These are phyloP conservation scores for Pogoniulus pusillus DNA, from an alignment of 2,797 vertebrate genomes.

Conservation along the genomic window DNA sequence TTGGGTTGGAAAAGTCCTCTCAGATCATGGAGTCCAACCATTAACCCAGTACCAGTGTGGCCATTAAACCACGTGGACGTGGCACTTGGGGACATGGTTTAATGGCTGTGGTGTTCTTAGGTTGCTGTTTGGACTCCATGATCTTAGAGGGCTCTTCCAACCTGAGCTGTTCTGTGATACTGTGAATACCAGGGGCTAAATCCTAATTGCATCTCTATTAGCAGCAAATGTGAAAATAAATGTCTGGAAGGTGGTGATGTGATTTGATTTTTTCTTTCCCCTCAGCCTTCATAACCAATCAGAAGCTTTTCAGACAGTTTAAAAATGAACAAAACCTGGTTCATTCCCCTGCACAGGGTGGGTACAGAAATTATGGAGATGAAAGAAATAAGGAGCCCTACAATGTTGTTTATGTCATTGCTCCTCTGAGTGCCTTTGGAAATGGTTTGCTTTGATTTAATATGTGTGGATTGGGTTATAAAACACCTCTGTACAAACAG, in stretches of 20 bases:
- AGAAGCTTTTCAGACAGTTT: background rate
- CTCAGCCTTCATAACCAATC: background rate
- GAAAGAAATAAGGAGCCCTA: constrained; percentile 37
- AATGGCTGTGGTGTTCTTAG: too few relatives aligned
- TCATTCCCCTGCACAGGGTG: constrained; percentile 10
- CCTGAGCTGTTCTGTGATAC: too few relatives aligned
- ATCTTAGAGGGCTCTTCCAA: too few relatives aligned
- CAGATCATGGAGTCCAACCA: too few relatives aligned
- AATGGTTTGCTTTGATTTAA: constrained; percentile 41
- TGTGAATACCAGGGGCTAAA: background rate
- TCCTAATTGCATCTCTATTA: background rate
- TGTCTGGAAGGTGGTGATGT: background rate
- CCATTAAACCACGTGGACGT: too few relatives aligned
- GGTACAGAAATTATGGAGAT: background rate
- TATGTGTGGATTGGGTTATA: constrained; percentile 44
- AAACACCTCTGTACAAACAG: constrained; percentile 40
- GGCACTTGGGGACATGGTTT: too few relatives aligned
- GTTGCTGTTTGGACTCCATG: too few relatives aligned
- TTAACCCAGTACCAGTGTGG: too few relatives aligned
- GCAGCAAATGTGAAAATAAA: background rate
- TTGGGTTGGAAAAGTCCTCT: too few relatives aligned
- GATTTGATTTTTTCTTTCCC: background rate
- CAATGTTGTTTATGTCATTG: constrained; percentile 36
- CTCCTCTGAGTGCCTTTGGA: constrained; percentile 46
- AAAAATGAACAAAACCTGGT: background rate